Evolutionary conservation across 1,140 invertebrate genomes (phyloP).

Genomic region (Notospermus geniculatus): DNA sequence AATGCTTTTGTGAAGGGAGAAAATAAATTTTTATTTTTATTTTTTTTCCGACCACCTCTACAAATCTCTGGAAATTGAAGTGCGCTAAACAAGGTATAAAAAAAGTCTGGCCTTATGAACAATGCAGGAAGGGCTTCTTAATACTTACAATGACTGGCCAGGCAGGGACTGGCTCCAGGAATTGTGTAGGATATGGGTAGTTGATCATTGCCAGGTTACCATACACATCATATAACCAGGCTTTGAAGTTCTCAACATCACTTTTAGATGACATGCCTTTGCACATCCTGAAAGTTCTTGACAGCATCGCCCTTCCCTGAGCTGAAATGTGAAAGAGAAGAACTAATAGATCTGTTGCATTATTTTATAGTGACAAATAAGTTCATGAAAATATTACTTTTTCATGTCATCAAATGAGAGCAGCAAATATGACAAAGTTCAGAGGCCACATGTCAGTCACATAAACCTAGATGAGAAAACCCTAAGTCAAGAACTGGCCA

Average conservation of each 20-base stretch:
- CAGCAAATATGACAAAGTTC: conserved; percentile 5
- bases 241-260: conserved; percentile 41
- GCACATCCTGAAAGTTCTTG: conserved; percentile 39
- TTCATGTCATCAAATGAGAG: not conserved
- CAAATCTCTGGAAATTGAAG: too few species aligned
- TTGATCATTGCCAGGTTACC: conserved; percentile 85
- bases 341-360: conserved; percentile 7
- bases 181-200: conserved; percentile 84
- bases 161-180: conserved; percentile 77
- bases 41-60: too few species aligned
- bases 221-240: conserved; percentile 64
- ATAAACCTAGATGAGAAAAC: too few species aligned
- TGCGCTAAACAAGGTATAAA: too few species aligned
- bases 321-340: conserved; percentile 11
- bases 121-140: too few species aligned
- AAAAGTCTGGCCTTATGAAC: too few species aligned
- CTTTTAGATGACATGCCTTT: conserved; percentile 64
- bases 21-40: too few species aligned
- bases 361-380: not conserved
- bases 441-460: conserved; percentile 1
- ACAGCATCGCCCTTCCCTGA: conserved; percentile 17
- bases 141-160: conserved; percentile 73
- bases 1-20: too few species aligned
- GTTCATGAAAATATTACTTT: conserved; percentile 4
- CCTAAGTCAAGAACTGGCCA: too few species aligned